Conservation (phyloP, 2,113 vertebrate genomes). For the Callionymus lyra region DNA sequence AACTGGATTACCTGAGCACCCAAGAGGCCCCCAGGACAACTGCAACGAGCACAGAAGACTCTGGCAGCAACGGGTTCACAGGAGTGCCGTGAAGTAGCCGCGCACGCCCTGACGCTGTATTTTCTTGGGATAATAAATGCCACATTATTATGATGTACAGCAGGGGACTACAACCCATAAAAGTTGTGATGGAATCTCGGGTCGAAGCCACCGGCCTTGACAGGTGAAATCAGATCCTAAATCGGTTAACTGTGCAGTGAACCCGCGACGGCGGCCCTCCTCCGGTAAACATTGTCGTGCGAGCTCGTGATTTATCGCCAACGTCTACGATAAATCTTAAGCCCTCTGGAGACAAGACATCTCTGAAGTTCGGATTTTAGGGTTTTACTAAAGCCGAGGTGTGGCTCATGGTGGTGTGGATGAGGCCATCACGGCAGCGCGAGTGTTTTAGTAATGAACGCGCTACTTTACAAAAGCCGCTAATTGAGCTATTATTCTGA, state of each 20-base stretch:
- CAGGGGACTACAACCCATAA: slow-evolving; percentile 25
- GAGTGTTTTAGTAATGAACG: slow-evolving; percentile 14
- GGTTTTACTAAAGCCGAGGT: no score
- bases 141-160: slow-evolving; percentile 49
- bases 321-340: slow-evolving; percentile 31
- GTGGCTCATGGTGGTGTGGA: background rate
- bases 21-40: slow-evolving; percentile 15
- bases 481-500: slow-evolving; percentile 32
- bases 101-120: slow-evolving; percentile 9
- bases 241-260: slow-evolving; percentile 32
- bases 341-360: slow-evolving; percentile 21
- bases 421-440: slow-evolving; percentile 11
- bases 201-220: slow-evolving; percentile 30
- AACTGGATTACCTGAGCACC: slow-evolving; percentile 54
- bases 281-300: slow-evolving; percentile 35
- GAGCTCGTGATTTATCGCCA: slow-evolving; percentile 25
- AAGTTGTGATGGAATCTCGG: slow-evolving; percentile 39
- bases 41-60: slow-evolving; percentile 3
- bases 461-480: slow-evolving; percentile 15
- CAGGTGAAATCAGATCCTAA: slow-evolving; percentile 37
- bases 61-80: background rate
- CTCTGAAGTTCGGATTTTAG: slow-evolving; percentile 11
- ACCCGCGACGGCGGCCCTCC: slow-evolving; percentile 21
- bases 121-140: slow-evolving; percentile 36
- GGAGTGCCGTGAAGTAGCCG: slow-evolving; percentile 3